phyloP scores from a whole-genome alignment of 2,113 vertebrate genomes.

The Corythornis vintsioides region DNA sequence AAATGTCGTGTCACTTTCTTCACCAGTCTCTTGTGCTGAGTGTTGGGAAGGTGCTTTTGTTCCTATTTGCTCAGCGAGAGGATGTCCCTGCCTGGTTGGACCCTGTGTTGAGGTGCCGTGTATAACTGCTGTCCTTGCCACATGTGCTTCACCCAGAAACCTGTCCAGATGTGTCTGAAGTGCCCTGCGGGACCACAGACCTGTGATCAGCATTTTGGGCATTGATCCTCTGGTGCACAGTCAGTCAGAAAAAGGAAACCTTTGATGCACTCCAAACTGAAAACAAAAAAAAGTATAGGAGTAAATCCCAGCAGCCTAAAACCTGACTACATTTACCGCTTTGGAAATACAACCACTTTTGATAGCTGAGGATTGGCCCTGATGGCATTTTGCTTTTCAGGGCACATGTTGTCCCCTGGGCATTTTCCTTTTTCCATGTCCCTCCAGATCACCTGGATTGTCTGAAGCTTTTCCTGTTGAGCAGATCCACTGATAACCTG shows the following conservation, averaged over 20 bases:
- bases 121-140: background rate
- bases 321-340: background rate
- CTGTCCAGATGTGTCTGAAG: background rate
- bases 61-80: background rate
- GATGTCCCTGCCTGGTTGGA: background rate
- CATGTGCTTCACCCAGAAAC: accelerated
- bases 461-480: background rate
- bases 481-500: background rate
- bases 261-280: background rate
- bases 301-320: background rate
- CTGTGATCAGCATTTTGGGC: background rate
- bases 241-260: background rate
- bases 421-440: background rate
- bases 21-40: background rate
- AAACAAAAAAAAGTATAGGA: background rate
- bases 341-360: background rate
- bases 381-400: background rate
- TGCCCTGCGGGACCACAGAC: background rate
- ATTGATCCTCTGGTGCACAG: accelerated
- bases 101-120: background rate
- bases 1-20: background rate
- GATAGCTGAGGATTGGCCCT: background rate
- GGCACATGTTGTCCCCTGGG: background rate
- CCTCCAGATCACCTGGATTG: background rate
- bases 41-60: background rate